Conservation (phyloP, 1,140 invertebrate species). For the Hycleus phaleratus region DNA sequence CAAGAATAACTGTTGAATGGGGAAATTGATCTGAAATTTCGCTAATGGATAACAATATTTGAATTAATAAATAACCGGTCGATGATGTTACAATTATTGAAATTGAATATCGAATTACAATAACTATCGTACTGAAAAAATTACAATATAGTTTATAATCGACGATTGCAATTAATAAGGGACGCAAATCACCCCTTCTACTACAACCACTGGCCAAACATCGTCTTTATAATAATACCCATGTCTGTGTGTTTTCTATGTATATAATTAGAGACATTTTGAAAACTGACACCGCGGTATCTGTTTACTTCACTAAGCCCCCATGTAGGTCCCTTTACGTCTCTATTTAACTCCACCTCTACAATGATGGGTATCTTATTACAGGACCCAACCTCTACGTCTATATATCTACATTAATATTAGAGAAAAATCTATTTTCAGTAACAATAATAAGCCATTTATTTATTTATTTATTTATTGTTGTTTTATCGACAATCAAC, state of each 20-base stretch:
- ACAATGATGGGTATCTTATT: slow-evolving; percentile 16
- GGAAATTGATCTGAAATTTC: too few species aligned
- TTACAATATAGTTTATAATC: neutral
- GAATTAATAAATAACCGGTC: neutral
- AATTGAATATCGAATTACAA: neutral
- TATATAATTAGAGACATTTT: slow-evolving; percentile 31
- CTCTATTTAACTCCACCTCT: slow-evolving; percentile 5
- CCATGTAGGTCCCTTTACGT: slow-evolving; percentile 10
- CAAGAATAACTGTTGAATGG: too few species aligned
- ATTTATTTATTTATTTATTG: neutral
- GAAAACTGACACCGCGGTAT: slow-evolving; percentile 28
- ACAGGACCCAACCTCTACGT: slow-evolving; percentile 18
- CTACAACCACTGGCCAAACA: too few species aligned
- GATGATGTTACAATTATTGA: neutral
- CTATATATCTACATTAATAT: neutral
- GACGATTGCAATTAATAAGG: too few species aligned
- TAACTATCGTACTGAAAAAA: neutral
- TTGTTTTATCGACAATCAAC: neutral
- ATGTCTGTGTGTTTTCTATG: slow-evolving; percentile 7
- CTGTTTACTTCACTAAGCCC: slow-evolving; percentile 22
- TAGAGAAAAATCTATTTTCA: slow-evolving; percentile 3
- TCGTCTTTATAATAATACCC: too few species aligned
- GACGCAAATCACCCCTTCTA: too few species aligned
- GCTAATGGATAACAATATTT: neutral
- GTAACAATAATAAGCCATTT: neutral